Evolutionary conservation across 2,113 vertebrate species (phyloP).

Genomic region (Corynorhinus townsendii): DNA sequence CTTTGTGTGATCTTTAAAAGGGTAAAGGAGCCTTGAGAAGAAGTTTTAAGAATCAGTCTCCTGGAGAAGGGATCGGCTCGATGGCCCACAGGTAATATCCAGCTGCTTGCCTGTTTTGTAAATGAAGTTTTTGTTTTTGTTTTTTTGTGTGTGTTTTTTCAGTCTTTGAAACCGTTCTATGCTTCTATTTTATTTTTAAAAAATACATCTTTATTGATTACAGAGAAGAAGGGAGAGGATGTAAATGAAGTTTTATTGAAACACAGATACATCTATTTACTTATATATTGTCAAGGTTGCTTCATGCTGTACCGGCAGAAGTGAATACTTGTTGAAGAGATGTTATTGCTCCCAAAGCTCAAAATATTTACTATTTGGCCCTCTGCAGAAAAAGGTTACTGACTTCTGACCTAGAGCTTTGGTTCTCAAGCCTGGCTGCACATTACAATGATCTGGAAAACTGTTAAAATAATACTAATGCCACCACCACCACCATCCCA

Average conservation of each 20-base stretch:
- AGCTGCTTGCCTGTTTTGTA: background rate
- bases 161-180: too few species aligned
- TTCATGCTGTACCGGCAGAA: background rate
- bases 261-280: background rate
- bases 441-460: background rate
- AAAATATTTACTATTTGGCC: background rate
- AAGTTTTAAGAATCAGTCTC: background rate
- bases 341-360: background rate
- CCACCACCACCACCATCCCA: background rate
- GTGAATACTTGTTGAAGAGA: background rate
- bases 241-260: background rate
- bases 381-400: background rate
- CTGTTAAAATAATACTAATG: background rate
- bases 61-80: background rate
- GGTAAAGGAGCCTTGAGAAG: background rate
- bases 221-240: too few species aligned
- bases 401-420: background rate
- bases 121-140: background rate
- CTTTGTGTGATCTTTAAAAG: background rate
- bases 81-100: background rate
- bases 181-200: too few species aligned
- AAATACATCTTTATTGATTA: too few species aligned
- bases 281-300: background rate
- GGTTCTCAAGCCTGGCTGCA: background rate
- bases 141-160: too few species aligned